Conservation (phyloP, 2,888 invertebrate species). For the Mylabris sibirica region DNA sequence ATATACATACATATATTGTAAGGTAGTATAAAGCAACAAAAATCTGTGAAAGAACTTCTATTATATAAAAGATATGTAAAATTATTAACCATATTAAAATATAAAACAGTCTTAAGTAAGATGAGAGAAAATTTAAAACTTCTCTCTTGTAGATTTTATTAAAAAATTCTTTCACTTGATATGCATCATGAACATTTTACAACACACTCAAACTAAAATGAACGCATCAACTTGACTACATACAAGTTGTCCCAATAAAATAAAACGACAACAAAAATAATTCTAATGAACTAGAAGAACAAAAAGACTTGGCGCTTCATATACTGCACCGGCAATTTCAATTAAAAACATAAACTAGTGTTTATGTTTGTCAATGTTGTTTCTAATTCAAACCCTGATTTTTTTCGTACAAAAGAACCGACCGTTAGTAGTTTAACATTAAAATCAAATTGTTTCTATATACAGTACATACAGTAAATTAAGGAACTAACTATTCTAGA, state of each 20-base stretch:
- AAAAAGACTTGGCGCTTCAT: too few species aligned
- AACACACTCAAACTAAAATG: not conserved
- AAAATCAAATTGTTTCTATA: too few species aligned
- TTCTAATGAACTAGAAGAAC: too few species aligned
- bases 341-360: too few species aligned
- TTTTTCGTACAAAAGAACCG: too few species aligned
- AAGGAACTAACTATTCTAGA: too few species aligned
- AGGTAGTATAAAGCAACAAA: not conserved
- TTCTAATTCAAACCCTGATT: too few species aligned
- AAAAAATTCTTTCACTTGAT: not conserved
- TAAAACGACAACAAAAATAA: too few species aligned
- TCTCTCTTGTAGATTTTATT: not conserved
- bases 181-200: not conserved
- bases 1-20: not conserved
- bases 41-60: not conserved
- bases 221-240: not conserved
- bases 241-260: not conserved
- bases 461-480: too few species aligned
- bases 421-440: too few species aligned
- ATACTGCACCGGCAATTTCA: too few species aligned
- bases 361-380: too few species aligned
- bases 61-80: not conserved
- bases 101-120: not conserved
- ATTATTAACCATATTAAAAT: conserved; percentile 2
- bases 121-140: not conserved